Percentiles rank a stretch among this genome's conserved stretches.
phyloP scores from a whole-genome alignment of 2,888 invertebrate species.

The Schrankia costaestrigalis region DNA sequence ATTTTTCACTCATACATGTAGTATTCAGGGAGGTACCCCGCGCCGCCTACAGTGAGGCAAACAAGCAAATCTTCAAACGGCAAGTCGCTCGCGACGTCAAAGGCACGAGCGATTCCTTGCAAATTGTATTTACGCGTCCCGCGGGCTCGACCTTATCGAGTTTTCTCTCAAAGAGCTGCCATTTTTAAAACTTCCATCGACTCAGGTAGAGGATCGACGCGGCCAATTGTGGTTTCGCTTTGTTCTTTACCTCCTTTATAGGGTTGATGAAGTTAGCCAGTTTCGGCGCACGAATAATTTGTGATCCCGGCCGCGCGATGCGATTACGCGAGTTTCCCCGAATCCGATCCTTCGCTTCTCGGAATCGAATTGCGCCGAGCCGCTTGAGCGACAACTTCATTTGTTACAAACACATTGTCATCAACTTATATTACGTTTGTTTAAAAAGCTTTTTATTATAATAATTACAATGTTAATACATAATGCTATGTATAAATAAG shows the following conservation, averaged over 20 bases:
- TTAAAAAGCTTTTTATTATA: constrained; percentile 12
- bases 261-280: constrained; percentile 75
- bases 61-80: constrained; percentile 61
- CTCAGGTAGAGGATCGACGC: constrained; percentile 61
- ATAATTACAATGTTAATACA: constrained; percentile 21
- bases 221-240: constrained; percentile 77
- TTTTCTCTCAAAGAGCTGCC: constrained; percentile 76
- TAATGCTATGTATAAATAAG: constrained; percentile 46
- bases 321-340: constrained; percentile 68
- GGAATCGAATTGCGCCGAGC: constrained; percentile 59
- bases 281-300: constrained; percentile 76
- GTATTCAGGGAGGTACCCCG: constrained; percentile 20
- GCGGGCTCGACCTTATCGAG: constrained; percentile 72
- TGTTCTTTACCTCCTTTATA: constrained; percentile 74
- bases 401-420: constrained; percentile 53
- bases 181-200: constrained; percentile 76
- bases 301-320: constrained; percentile 72
- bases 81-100: constrained; percentile 61
- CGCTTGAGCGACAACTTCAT: constrained; percentile 57
- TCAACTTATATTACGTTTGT: constrained; percentile 37
- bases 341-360: constrained; percentile 64
- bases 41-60: constrained; percentile 21
- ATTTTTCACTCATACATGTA: constrained; percentile 28
- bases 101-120: constrained; percentile 72
- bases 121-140: constrained; percentile 79